Evolutionary conservation across 2,888 invertebrate genomes (phyloP), one percentile per base, ranked within the genome.

Genomic region (Zaprionus lineosus): DNA sequence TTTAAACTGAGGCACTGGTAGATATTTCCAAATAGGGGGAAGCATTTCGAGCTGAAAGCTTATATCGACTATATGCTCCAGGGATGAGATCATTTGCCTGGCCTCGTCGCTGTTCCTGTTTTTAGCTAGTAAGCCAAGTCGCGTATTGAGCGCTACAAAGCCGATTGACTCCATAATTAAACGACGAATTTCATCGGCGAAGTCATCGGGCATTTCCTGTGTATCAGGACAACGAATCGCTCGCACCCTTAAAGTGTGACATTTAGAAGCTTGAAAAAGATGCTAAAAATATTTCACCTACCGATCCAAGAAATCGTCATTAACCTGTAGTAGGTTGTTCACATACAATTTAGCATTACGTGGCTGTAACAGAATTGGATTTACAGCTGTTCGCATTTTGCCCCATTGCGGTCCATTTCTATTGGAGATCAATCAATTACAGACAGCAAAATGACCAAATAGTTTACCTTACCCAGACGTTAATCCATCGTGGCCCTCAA

Each of bases 341-440:
- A 91, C 78, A 63, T 93, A 93, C 0, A 91, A 84, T 79, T 91
- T 92, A 1, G 92, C 90, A 57, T 91, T 87, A 65, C 93, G 92
- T 0, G 94, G 93, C 74, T 93, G 92, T 87, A 95, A 88, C 87
- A 95, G 89, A 24, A 93, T 91, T 43, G 93, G 93, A 87, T 94
- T 94, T 0, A 94, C 93, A 57, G 92, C 93, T 0, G 92, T 92
- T 11, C 95, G 91, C 66, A 94, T 91, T 46, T 92, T 91, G 29
- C 92, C 91, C 95, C 95, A 95, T 66, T 92, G 91, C 8, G 92
- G 91, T 0, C 93, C 94, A 88, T 94, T 92, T 1, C 92, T 92
- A 9, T 1, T 15, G 3, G 11, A 2, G 15, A 8, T n/a, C n/a
- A n/a, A n/a, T n/a, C n/a, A n/a, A n/a, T n/a, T n/a, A n/a, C n/a